Conservation (phyloP, 2,113 vertebrate species). For the Machaerirhynchus nigripectus region DNA sequence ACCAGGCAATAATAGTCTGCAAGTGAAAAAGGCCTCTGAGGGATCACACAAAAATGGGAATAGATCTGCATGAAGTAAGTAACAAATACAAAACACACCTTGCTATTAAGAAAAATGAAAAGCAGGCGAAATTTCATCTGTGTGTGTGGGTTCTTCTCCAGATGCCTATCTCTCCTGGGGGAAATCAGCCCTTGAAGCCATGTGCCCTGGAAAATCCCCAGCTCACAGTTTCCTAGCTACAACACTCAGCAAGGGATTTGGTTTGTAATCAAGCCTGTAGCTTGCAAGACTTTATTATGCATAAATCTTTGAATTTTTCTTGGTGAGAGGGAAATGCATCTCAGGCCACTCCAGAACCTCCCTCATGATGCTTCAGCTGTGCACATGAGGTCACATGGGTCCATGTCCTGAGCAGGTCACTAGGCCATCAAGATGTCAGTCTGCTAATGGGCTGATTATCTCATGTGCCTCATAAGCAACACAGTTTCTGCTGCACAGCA, state of each 20-base stretch:
- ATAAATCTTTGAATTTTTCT: not conserved
- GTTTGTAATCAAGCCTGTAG: not conserved
- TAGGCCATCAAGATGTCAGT: not conserved
- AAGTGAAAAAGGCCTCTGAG: not conserved
- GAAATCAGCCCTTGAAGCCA: not conserved
- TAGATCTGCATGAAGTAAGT: not conserved
- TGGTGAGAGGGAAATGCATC: not conserved
- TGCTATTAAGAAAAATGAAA: constrained; percentile 9
- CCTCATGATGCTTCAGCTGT: not conserved
- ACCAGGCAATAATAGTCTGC: not conserved
- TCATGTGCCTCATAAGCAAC: not conserved
- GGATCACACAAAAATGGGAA: not conserved
- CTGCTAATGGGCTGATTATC: not conserved
- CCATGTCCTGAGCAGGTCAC: not conserved
- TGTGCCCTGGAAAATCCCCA: not conserved
- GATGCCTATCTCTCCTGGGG: not conserved
- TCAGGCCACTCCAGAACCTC: not conserved
- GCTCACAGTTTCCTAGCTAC: constrained; percentile 3
- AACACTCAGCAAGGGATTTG: not conserved
- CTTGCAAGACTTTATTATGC: not conserved
- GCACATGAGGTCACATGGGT: accelerated
- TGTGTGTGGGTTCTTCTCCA: not conserved
- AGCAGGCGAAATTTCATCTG: not conserved
- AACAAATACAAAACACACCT: not conserved
- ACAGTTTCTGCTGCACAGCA: not conserved